Evolutionary conservation across 2,888 invertebrate species (phyloP).

Genomic region (Patella caerulea): DNA sequence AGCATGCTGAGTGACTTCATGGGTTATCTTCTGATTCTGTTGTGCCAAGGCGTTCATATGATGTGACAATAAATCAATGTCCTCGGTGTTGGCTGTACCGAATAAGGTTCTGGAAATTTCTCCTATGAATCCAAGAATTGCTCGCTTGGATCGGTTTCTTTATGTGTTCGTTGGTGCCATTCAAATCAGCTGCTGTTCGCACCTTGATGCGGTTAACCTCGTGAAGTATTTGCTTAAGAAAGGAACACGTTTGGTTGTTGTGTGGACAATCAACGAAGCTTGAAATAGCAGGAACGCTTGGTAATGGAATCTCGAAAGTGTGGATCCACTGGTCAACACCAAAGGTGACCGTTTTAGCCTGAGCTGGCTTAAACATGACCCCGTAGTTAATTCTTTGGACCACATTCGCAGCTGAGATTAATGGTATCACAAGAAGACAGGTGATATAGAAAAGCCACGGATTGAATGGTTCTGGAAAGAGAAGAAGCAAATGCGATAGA

Average conservation of each 20-base stretch:
- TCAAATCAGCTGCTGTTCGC: too few species aligned
- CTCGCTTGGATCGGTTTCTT: background rate
- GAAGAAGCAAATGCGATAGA: too few species aligned
- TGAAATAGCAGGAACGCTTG: background rate
- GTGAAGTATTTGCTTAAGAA: background rate
- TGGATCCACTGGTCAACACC: background rate
- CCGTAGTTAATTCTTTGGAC: conserved; percentile 2
- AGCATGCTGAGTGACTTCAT: background rate
- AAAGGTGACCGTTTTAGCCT: background rate
- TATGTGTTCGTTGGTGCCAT: background rate
- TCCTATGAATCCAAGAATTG: background rate
- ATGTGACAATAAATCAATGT: background rate
- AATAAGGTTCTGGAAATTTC: background rate
- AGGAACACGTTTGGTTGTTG: too few species aligned
- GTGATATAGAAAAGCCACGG: too few species aligned
- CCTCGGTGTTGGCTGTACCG: background rate
- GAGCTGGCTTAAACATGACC: background rate
- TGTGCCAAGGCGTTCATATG: background rate
- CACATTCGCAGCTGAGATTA: too few species aligned
- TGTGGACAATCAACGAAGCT: too few species aligned
- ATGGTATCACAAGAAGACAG: too few species aligned
- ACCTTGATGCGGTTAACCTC: background rate
- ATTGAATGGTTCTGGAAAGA: too few species aligned
- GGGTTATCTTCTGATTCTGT: background rate
- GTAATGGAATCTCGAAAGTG: background rate